Base-by-base conservation (phyloP, 2,113 vertebrate genomes). In the Chaetodon auriga region DNA sequence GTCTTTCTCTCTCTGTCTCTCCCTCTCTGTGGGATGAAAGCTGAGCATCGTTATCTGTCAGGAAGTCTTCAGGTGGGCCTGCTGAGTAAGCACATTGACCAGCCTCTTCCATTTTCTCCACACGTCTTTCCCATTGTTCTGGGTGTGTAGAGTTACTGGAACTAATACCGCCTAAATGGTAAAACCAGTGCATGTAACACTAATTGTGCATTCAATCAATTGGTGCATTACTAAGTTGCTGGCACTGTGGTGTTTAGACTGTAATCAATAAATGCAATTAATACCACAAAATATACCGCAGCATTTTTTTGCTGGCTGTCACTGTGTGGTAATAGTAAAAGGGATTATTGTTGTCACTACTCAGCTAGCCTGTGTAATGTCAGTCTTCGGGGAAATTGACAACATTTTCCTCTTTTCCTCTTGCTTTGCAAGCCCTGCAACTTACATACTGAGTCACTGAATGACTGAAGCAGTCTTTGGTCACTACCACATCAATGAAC, bases 251-350 rank as follows among this genome's bases (percentile, higher is more conserved):
- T 66, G 62, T 88, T 89, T 82, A 79, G 88, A 86, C 30, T 18
- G 0, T 30, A 74, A 88, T 93, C 91, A 71, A 94, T 92, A 84
- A 76, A 90, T 54, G 81, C 83, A 92, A 91, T 91, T 91, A 87
- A 90, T 79, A 79, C 19, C 43, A 60, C 15, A 74, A 83, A 81
- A 75, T 49, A 69, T 30, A 58, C 57, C 8, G 7, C 57, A 45
- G 62, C 35, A 74, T 55, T 78, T 79, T 81, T 72, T 80, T 38
- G 79, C 68, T 57, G 43, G 64, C 78, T 68, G 63, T 38, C 69
- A 60, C 36, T 81, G 51, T 66, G 51, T 38, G 41, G 69, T 68
- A 86, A 69, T 49, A 75, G 84, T 75, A 60, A 80, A 77, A 78
- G 73, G 23, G 68, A 81, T 86, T 91, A 81, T 86, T 81, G 80